phyloP scores from a whole-genome alignment of 2,797 vertebrate species.

The Phalanger gymnotis region DNA sequence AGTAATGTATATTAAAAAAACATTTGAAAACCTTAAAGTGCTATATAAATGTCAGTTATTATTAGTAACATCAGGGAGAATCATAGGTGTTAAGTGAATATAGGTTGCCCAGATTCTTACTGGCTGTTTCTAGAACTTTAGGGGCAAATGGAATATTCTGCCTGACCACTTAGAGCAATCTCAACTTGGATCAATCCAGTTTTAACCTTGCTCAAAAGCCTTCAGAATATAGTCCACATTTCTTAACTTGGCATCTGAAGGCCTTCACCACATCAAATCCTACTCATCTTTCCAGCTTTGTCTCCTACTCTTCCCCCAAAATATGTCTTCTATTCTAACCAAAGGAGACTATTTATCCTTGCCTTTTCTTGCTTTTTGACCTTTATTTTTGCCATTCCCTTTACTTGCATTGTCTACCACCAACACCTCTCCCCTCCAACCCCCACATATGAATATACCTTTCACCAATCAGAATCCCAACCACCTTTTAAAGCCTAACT shows the following conservation, averaged over 20 bases:
- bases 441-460: not conserved
- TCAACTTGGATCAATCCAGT: too few relatives aligned
- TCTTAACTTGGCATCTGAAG: too few relatives aligned
- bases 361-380: not conserved
- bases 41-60: too few relatives aligned
- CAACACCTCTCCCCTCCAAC: not conserved
- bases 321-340: not conserved
- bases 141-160: not conserved
- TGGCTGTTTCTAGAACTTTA: conserved; percentile 20
- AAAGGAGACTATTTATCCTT: not conserved
- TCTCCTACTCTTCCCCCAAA: not conserved
- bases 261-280: too few relatives aligned
- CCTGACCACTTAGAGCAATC: too few relatives aligned
- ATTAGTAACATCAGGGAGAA: not conserved
- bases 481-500: not conserved
- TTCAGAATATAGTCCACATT: too few relatives aligned
- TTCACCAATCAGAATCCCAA: not conserved
- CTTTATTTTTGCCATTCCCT: not conserved
- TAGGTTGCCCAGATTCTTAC: conserved; percentile 12
- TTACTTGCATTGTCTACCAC: not conserved
- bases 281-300: not conserved
- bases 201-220: too few relatives aligned
- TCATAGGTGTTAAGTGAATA: not conserved
- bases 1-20: not conserved
- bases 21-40: too few relatives aligned